Percentiles rank a stretch among this genome's conserved stretches.
phyloP scores from a whole-genome alignment of 2,797 vertebrate species.

The Manis crassicaudata region DNA sequence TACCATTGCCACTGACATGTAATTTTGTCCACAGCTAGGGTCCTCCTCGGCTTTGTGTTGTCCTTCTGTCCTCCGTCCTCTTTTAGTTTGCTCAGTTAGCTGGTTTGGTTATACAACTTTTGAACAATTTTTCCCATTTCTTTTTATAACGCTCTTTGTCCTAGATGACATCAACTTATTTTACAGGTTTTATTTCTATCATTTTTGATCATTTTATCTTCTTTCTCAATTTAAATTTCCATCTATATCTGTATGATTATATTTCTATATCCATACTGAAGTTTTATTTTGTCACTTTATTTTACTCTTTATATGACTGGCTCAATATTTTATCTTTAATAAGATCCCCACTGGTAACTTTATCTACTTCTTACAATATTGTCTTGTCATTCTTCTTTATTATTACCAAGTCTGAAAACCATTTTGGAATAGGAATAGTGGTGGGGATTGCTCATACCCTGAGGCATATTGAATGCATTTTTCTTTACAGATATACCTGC shows the following conservation, averaged over 20 bases:
- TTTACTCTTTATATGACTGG: neutral
- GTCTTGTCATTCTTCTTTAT: neutral
- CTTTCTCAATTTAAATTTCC: neutral
- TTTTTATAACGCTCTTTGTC: neutral
- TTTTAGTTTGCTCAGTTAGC: neutral
- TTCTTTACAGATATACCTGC: neutral
- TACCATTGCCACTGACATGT: neutral
- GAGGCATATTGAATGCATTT: neutral
- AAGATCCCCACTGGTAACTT: neutral
- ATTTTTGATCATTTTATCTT: neutral
- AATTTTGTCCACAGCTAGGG: neutral
- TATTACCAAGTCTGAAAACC: neutral
- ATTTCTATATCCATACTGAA: neutral
- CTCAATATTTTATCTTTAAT: neutral
- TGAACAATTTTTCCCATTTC: neutral
- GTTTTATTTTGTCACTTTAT: slow-evolving; percentile 1
- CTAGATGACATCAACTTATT: neutral
- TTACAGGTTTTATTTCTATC: neutral
- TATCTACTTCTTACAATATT: neutral
- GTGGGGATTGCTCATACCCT: neutral
- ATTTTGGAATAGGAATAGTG: neutral
- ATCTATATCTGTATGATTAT: neutral
- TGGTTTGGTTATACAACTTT: neutral
- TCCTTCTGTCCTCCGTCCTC: neutral
- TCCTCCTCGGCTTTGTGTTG: neutral